Percentiles rank a stretch among this genome's conserved stretches.
Conservation (phyloP, 2,113 vertebrate species). For the Dipodomys spectabilis region DNA sequence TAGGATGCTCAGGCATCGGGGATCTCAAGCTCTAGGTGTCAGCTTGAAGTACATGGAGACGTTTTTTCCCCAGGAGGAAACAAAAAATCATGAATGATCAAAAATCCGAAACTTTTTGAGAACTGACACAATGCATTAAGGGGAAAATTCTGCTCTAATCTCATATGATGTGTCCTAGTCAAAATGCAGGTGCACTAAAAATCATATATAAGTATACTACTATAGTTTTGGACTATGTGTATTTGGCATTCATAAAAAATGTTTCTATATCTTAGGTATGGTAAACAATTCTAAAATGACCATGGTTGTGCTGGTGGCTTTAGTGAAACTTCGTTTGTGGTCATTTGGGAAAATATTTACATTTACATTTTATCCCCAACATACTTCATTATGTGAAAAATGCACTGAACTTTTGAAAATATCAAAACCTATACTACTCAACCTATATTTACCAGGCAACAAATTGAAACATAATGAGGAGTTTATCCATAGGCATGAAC, state of each 20-base stretch:
- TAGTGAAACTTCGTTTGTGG: too few relatives aligned
- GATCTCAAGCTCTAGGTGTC: neutral
- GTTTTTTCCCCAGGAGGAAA: neutral
- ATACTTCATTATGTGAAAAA: neutral
- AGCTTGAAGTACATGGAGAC: neutral
- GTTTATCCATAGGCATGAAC: neutral
- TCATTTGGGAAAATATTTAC: too few relatives aligned
- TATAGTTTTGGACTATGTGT: neutral
- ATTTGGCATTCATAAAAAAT: neutral
- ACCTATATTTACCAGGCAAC: conserved; percentile 16
- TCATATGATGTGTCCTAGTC: neutral
- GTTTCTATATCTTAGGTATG: neutral
- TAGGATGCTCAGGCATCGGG: neutral
- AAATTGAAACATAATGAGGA: conserved; percentile 13
- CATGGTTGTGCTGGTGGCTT: too few relatives aligned
- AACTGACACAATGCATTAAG: neutral
- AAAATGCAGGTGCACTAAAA: neutral
- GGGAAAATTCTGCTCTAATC: neutral
- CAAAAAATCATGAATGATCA: neutral
- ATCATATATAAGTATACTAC: neutral
- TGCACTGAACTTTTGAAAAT: neutral
- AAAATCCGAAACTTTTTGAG: neutral
- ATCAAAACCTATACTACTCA: neutral
- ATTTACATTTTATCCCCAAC: neutral
- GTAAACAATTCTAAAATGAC: too few relatives aligned